Conservation (phyloP, 2,888 invertebrate species). For the Leptinotarsa rubiginosa region DNA sequence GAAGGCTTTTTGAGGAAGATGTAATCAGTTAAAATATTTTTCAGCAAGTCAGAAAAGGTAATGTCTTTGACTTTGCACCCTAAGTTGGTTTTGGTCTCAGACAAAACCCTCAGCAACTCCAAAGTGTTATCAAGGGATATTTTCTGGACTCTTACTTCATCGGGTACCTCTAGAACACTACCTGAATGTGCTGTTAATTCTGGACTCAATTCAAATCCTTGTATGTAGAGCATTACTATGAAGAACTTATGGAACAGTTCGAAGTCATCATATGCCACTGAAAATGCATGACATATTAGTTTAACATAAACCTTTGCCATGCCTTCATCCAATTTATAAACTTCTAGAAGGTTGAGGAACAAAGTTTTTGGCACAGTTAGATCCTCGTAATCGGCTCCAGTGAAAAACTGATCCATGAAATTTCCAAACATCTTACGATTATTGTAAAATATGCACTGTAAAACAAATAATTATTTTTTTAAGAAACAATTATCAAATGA, state of each 20-base stretch:
- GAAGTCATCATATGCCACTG: conserved; percentile 48
- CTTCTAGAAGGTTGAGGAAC: conserved; percentile 48
- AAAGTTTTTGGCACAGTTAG: conserved; percentile 46
- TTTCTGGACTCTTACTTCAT: conserved; percentile 4
- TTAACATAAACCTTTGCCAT: conserved; percentile 49
- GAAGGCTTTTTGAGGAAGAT: conserved; percentile 53
- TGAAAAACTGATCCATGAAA: conserved; percentile 49
- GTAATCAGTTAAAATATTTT: conserved; percentile 54
- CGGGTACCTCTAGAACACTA: conserved; percentile 24
- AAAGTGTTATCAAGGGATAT: conserved; percentile 53
- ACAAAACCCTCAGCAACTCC: conserved; percentile 49
- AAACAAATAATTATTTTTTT: conserved; percentile 34
- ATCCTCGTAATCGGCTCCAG: conserved; percentile 42
- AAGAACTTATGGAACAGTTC: conserved; percentile 54
- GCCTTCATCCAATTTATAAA: conserved; percentile 36
- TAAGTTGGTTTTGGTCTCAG: conserved; percentile 46
- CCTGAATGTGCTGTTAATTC: conserved; percentile 44
- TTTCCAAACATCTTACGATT: conserved; percentile 49
- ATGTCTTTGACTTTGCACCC: conserved; percentile 52
- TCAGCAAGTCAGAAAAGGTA: conserved; percentile 54
- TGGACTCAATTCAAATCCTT: conserved; percentile 56
- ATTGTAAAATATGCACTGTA: conserved; percentile 56
- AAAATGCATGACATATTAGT: conserved; percentile 57
- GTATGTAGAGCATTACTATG: conserved; percentile 51
- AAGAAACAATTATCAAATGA: background rate